phyloP scores from a whole-genome alignment of 2,113 vertebrate species.

The Pardalotus punctatus region DNA sequence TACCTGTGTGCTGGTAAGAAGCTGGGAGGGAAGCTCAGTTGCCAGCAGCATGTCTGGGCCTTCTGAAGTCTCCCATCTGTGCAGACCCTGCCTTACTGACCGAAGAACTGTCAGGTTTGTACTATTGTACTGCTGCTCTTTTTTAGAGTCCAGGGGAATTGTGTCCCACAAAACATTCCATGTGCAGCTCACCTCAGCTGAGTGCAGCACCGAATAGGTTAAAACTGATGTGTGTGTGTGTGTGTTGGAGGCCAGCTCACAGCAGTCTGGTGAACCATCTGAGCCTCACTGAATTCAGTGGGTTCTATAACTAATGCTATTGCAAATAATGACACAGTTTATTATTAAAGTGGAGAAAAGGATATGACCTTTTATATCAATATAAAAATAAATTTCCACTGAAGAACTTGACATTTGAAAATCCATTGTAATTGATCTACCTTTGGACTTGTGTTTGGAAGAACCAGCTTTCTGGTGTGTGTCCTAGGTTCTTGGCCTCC shows the following conservation, averaged over 20 bases:
- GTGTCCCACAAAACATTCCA: background rate
- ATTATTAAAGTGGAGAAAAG: background rate
- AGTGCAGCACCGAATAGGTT: background rate
- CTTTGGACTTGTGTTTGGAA: background rate
- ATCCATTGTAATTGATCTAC: background rate
- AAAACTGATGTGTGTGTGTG: background rate
- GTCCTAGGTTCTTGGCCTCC: background rate
- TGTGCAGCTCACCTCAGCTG: background rate
- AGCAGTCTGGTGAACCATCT: background rate
- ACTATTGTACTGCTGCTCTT: background rate
- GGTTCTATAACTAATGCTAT: background rate
- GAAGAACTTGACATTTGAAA: background rate
- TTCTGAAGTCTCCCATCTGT: background rate
- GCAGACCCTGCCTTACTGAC: background rate
- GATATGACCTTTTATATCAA: background rate
- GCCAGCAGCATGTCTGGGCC: background rate
- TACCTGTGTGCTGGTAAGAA: background rate
- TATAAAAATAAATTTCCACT: background rate
- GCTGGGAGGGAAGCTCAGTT: background rate
- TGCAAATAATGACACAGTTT: background rate
- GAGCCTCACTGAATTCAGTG: background rate
- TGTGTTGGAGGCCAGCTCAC: background rate
- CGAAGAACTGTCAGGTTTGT: background rate
- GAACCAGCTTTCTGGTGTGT: background rate
- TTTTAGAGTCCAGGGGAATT: background rate